Conservation (phyloP, 1,140 invertebrate species). For the Vanessa tameamea region DNA sequence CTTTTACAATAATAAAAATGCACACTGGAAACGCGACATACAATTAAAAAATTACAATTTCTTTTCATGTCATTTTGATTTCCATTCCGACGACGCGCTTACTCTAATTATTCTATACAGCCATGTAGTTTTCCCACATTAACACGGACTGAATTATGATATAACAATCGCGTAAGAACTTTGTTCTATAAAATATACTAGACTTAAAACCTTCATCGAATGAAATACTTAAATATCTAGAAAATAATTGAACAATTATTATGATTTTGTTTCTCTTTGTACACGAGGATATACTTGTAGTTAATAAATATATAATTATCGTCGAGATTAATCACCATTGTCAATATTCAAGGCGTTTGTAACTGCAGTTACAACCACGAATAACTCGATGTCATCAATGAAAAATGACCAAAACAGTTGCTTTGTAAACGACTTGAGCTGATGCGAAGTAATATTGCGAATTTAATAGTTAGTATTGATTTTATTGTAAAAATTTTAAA, state of each 20-base stretch:
- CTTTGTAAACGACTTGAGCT: slow-evolving; percentile 42
- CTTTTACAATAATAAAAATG: slow-evolving; percentile 19
- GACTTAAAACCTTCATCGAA: slow-evolving; percentile 12
- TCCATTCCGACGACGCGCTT: slow-evolving; percentile 15
- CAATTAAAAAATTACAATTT: slow-evolving; percentile 32
- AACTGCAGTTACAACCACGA: slow-evolving; percentile 46
- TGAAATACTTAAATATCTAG: background rate
- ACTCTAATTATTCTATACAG: slow-evolving; percentile 10
- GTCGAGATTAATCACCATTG: slow-evolving; percentile 63
- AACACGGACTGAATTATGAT: slow-evolving; percentile 4
- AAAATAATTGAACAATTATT: background rate
- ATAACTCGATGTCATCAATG: slow-evolving; percentile 36
- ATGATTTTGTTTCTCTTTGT: background rate
- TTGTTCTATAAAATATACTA: background rate
- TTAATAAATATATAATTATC: slow-evolving; percentile 53
- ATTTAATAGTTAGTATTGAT: slow-evolving; percentile 28
- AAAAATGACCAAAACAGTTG: slow-evolving; percentile 37
- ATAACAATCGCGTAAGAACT: slow-evolving; percentile 25
- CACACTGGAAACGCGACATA: slow-evolving; percentile 26
- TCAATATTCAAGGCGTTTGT: slow-evolving; percentile 65
- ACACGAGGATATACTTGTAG: background rate
- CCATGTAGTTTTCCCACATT: slow-evolving; percentile 33
- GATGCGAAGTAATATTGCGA: slow-evolving; percentile 61
- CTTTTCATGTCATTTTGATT: slow-evolving; percentile 26
- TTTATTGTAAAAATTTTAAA: background rate